phyloP scores from a whole-genome alignment of 2,113 vertebrate genomes.

The Nansenia antarctica region DNA sequence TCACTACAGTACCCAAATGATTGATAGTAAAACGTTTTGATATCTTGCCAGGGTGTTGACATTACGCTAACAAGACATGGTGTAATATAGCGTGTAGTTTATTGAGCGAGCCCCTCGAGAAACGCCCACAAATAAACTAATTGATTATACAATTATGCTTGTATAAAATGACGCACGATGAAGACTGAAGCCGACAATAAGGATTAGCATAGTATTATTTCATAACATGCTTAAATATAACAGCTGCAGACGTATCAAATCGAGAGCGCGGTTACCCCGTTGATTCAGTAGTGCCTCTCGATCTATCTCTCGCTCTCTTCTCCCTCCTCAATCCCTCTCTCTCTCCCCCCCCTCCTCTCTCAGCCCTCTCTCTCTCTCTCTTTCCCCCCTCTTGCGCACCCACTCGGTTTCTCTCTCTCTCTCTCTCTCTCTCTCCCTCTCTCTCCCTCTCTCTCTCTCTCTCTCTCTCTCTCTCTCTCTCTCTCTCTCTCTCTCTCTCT shows the following conservation, averaged over 20 bases:
- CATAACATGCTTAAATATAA: background rate
- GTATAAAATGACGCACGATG: too few species aligned
- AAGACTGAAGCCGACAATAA: too few species aligned
- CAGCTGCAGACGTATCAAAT: background rate
- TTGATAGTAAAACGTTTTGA: too few species aligned
- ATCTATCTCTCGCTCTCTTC: background rate
- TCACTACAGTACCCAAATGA: background rate
- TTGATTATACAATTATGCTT: background rate
- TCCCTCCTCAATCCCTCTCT: conserved; percentile 5
- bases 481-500: conserved; percentile 39
- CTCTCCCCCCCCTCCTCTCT: conserved; percentile 25
- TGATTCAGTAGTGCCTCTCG: background rate
- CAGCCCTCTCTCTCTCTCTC: conserved; percentile 6
- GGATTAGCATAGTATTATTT: background rate
- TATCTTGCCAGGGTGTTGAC: background rate
- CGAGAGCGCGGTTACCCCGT: background rate
- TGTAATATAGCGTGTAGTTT: background rate
- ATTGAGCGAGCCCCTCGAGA: background rate
- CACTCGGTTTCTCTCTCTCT: conserved; percentile 39
- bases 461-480: conserved; percentile 18
- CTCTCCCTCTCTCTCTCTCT: conserved; percentile 21
- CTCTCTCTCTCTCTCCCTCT: conserved; percentile 35
- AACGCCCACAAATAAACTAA: background rate
- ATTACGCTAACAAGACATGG: background rate
- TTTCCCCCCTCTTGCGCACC: background rate